These are phyloP conservation scores for Sebastes melanostomus DNA, from an alignment of 2,797 vertebrate genomes.

Conservation along the genomic window DNA sequence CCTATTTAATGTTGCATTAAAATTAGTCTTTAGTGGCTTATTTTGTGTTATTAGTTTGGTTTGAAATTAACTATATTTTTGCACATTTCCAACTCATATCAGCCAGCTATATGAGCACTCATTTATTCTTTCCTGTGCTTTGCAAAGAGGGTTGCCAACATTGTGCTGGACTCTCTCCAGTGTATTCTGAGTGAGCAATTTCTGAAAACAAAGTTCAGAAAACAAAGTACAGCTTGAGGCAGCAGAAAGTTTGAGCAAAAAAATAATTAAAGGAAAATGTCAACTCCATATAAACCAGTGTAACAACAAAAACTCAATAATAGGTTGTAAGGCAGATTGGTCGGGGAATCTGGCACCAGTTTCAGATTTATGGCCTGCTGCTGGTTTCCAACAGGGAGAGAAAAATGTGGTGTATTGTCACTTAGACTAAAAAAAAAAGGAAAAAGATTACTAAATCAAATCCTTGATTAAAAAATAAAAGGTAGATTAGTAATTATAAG, in stretches of 20 bases:
- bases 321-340: not conserved
- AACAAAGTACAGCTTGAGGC: not conserved
- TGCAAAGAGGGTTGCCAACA: not conserved
- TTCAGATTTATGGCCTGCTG: not conserved
- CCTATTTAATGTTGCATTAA: too few species aligned
- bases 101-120: not conserved
- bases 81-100: not conserved
- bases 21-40: too few species aligned
- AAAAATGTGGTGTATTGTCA: not conserved
- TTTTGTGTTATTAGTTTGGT: too few species aligned
- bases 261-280: constrained; percentile 1
- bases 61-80: not conserved
- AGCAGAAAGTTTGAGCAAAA: not conserved
- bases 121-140: not conserved
- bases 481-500: not conserved
- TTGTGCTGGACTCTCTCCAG: not conserved
- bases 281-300: not conserved
- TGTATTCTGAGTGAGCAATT: not conserved
- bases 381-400: not conserved
- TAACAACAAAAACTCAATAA: not conserved
- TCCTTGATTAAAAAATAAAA: not conserved
- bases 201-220: not conserved
- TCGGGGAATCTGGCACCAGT: not conserved
- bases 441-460: not conserved
- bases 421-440: not conserved